These are phyloP conservation scores for Poicephalus gulielmi DNA, from an alignment of 2,113 vertebrate species.

Conservation along the genomic window DNA sequence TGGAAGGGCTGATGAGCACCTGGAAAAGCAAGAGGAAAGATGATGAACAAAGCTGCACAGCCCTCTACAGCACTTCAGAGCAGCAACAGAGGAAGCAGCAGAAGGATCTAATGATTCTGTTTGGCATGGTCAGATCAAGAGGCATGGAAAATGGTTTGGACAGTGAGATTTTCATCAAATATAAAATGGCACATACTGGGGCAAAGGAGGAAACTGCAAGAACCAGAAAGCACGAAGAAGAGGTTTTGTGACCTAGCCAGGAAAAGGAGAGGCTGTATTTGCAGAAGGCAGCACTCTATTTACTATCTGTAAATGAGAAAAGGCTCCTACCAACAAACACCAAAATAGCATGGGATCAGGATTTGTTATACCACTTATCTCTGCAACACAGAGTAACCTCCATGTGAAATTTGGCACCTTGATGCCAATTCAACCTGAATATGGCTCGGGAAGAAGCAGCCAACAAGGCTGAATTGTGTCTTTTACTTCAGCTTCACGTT, in stretches of 20 bases:
- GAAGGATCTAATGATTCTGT: not conserved
- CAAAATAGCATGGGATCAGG: not conserved
- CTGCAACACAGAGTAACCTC: not conserved
- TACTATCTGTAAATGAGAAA: not conserved
- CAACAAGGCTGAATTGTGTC: not conserved
- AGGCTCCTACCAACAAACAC: not conserved
- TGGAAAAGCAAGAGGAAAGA: not conserved
- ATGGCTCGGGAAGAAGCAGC: not conserved
- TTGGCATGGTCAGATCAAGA: not conserved
- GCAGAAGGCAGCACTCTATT: not conserved
- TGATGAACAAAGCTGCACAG: not conserved
- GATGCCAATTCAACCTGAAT: not conserved
- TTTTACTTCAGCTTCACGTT: not conserved
- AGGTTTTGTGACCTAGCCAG: not conserved
- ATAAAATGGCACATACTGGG: not conserved
- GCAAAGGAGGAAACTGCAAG: not conserved
- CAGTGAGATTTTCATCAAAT: not conserved
- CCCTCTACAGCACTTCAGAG: not conserved
- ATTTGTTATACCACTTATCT: not conserved
- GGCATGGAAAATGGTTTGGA: not conserved
- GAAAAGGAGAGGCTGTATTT: not conserved
- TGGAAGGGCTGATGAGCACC: not conserved
- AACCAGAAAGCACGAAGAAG: not conserved
- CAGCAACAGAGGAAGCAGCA: not conserved
- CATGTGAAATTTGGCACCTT: not conserved